Conservation (phyloP, 2,888 invertebrate genomes). For the Caenorhabditis wallacei region DNA sequence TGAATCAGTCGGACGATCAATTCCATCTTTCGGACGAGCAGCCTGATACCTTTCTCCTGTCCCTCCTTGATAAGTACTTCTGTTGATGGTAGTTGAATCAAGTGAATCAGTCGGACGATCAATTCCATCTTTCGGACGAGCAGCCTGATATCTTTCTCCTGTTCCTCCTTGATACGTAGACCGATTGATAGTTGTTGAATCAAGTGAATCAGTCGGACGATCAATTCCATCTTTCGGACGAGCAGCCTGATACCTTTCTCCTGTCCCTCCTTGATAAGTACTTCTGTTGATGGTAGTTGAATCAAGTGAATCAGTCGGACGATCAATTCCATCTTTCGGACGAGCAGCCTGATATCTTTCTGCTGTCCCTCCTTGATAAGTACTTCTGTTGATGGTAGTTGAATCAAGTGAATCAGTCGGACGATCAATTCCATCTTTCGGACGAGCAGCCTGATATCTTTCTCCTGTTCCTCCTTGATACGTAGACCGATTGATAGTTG, state of each 20-base stretch:
- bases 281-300: slow-evolving; percentile 29
- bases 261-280: slow-evolving; percentile 37
- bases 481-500: slow-evolving; percentile 28
- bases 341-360: slow-evolving; percentile 27
- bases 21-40: slow-evolving; percentile 19
- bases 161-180: slow-evolving; percentile 41
- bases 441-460: slow-evolving; percentile 21
- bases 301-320: slow-evolving; percentile 25
- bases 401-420: slow-evolving; percentile 26
- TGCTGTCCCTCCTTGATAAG: slow-evolving; percentile 36
- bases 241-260: slow-evolving; percentile 28
- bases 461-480: slow-evolving; percentile 41
- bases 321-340: slow-evolving; percentile 31
- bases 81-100: slow-evolving; percentile 30
- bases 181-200: slow-evolving; percentile 40
- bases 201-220: slow-evolving; percentile 30
- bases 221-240: slow-evolving; percentile 39
- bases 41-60: slow-evolving; percentile 29
- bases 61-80: slow-evolving; percentile 39
- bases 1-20: slow-evolving; percentile 32
- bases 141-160: slow-evolving; percentile 25
- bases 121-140: slow-evolving; percentile 27
- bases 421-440: slow-evolving; percentile 30
- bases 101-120: slow-evolving; percentile 30
- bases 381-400: slow-evolving; percentile 27